Base-by-base conservation (phyloP, 1,140 invertebrate genomes). In the Anastrepha obliqua region DNA sequence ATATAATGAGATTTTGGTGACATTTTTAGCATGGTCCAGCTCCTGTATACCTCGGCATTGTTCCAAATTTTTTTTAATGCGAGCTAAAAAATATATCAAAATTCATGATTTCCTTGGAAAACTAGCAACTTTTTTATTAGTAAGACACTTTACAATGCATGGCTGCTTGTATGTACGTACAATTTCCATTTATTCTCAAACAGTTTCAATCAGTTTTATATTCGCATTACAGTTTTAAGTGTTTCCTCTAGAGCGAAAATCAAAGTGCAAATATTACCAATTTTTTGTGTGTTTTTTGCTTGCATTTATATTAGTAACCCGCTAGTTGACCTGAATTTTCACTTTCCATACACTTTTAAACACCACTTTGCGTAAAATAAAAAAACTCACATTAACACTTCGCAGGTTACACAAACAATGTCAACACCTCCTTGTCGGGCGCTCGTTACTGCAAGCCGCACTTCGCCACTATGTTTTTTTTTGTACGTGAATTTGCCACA, bases 381-480 rank as follows among this genome's bases (percentile, higher is more conserved):
- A 81, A n/a, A 51, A 81, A 55, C 74, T 20, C 47, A 7, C 44
- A 55, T 81, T 47, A 81, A 29, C 47, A 29, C 74, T 81, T 81
- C 20, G 29, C 74, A 81, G 8, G n/a, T 81, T 81, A 81, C 44
- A 29, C 74, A 81, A 81, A 20, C 51, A 81, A 81, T 55, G 9
- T 81, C 74, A 51, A 55, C 74, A 81, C 74, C 42, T 29, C 47
- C 44, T 9, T 11, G 15, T n/a, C 51, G 3, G n/a, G 15, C 42
- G 42, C 42, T 0, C 7, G 1, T 81, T 81, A 7, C 39, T 7
- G 11, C 15, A 29, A 6, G 5, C 44, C 3, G 1, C 6, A 11
- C 7, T n/a, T 62, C 4, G 13, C 60, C n/a, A 17, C 60, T 17
- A 9, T n/a, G 60, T 20, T 7, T 81, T n/a, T 81, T 51, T 6